Percentiles rank a stretch among this genome's conserved stretches.
These are phyloP conservation scores for Villa cingulata DNA, from an alignment of 2,888 invertebrate species.

Conservation along the genomic window DNA sequence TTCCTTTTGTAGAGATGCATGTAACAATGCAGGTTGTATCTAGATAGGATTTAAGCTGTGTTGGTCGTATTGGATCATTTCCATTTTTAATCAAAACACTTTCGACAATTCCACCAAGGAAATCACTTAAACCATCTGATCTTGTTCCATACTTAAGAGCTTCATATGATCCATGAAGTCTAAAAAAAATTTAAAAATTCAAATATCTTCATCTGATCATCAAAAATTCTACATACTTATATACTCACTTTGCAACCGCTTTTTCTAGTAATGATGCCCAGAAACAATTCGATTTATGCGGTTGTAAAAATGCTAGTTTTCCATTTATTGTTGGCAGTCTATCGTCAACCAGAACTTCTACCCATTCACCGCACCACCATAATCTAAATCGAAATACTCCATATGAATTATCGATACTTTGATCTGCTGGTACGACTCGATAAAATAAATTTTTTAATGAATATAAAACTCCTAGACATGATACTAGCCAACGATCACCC, in stretches of 20 bases:
- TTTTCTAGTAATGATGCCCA: conserved; percentile 86
- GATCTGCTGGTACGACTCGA: conserved; percentile 82
- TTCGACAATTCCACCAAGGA: conserved; percentile 82
- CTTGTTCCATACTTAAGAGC: conserved; percentile 84
- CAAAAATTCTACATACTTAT: not conserved
- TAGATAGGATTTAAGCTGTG: conserved; percentile 52
- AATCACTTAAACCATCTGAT: conserved; percentile 73
- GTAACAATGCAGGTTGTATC: conserved; percentile 78
- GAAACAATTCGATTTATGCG: conserved; percentile 64
- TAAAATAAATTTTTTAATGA: conserved; percentile 79
- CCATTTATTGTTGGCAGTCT: conserved; percentile 78
- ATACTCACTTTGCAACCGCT: conserved; percentile 68
- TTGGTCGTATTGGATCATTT: conserved; percentile 47
- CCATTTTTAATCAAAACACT: conserved; percentile 59
- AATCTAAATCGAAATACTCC: conserved; percentile 79
- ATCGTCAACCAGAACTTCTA: conserved; percentile 80
- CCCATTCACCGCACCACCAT: conserved; percentile 93
- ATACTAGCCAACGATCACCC: conserved; percentile 84
- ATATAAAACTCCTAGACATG: conserved; percentile 72
- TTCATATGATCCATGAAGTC: conserved; percentile 85
- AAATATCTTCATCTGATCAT: not conserved
- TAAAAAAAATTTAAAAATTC: conserved; percentile 34
- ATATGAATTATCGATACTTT: conserved; percentile 56
- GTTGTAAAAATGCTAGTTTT: conserved; percentile 72
- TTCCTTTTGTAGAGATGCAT: conserved; percentile 41